A percentile compares a stretch with the other conserved stretches of the same genome.
Conservation (phyloP, 2,797 vertebrate genomes). For the Chloroceryle amazona region DNA sequence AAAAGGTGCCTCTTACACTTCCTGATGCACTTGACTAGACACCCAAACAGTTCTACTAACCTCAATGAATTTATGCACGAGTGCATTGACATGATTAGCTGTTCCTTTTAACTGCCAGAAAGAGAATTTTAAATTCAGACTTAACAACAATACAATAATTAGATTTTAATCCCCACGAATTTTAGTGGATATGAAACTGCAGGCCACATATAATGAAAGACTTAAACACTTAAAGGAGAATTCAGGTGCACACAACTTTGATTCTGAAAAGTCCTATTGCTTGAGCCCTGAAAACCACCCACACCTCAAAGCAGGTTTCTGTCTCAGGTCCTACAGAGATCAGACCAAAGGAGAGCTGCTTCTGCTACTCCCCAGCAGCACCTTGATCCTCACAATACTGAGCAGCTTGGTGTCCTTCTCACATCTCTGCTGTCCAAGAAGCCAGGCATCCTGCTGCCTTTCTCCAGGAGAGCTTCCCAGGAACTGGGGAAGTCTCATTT, state of each 20-base stretch:
- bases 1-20: background rate
- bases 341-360: background rate
- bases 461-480: background rate
- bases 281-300: background rate
- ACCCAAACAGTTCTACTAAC: background rate
- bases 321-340: background rate
- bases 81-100: background rate
- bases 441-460: background rate
- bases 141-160: background rate
- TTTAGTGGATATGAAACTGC: background rate
- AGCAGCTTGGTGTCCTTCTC: background rate
- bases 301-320: background rate
- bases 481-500: background rate
- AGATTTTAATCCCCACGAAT: background rate
- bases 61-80: background rate
- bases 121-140: conserved; percentile 10
- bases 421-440: rapidly evolving
- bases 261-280: background rate
- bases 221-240: background rate
- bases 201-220: background rate
- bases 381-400: background rate
- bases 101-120: background rate
- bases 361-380: background rate
- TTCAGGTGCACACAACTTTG: background rate
- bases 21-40: background rate